These are phyloP conservation scores for Caranx melampygus DNA, from an alignment of 2,113 vertebrate genomes.

Conservation along the genomic window DNA sequence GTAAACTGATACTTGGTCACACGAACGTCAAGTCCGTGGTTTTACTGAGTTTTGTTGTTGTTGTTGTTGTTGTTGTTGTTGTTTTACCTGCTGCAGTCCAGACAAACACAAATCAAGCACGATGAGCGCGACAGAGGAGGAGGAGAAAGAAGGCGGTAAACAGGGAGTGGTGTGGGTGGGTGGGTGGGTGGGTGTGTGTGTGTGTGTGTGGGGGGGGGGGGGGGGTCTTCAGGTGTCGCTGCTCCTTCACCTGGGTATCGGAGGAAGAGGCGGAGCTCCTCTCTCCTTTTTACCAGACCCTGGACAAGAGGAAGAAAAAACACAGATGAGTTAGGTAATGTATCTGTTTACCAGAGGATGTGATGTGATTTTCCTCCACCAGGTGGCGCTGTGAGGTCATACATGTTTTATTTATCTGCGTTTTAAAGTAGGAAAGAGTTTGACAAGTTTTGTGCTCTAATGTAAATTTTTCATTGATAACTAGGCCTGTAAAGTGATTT, in stretches of 20 bases:
- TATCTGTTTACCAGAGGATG: not conserved
- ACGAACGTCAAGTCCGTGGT: constrained; percentile 26
- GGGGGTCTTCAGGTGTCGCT: not conserved
- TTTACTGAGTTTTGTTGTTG: not conserved
- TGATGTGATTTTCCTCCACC: constrained; percentile 12
- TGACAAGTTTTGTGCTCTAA: too few species aligned
- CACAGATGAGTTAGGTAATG: constrained; percentile 10
- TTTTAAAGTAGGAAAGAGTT: too few species aligned
- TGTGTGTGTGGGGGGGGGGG: too few species aligned
- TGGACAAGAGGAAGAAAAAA: constrained; percentile 65
- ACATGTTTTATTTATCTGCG: not conserved
- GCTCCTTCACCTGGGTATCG: constrained; percentile 92
- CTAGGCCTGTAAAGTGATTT: too few species aligned
- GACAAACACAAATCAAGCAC: constrained; percentile 27
- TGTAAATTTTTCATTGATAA: not conserved
- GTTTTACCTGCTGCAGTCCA: constrained; percentile 15
- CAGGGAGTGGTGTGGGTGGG: not conserved
- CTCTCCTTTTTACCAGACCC: constrained; percentile 93
- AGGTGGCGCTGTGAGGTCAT: constrained; percentile 23
- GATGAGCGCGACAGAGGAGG: constrained; percentile 19
- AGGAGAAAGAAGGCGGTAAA: not conserved
- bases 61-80: too few species aligned
- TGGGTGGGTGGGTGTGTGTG: too few species aligned
- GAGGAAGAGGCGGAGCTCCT: constrained; percentile 94
- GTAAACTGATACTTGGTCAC: constrained; percentile 41